Evolutionary conservation across 2,113 vertebrate species (phyloP), one percentile per base, ranked within the genome.

Genomic region (Elaphurus davidianus): DNA sequence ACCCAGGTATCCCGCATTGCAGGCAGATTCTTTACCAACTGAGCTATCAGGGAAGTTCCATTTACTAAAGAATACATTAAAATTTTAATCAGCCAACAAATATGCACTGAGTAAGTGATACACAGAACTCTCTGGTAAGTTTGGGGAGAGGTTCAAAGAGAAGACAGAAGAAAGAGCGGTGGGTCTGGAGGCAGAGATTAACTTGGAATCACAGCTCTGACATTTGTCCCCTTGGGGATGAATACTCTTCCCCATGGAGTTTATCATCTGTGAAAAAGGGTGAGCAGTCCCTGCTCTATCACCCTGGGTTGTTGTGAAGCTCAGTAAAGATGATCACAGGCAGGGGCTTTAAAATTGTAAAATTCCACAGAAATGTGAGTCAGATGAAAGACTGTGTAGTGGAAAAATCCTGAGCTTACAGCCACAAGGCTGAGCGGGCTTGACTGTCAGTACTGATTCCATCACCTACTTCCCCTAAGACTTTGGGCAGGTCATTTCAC

Each of bases 361-460:
- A 96, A 93, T 98, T 96, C 97, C 89, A 84, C 28, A 79, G 40
- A 93, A 87, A n/a, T 40, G 3, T 91, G 62, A 97, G 92, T 97
- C 86, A 33, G 62, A 92, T 74, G 36, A 36, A 94, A 79, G 43
- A 78, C 5, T 21, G 21, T 57, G 7, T 45, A 50, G n/a, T 74
- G 91, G 96, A 95, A 98, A 97, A 96, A 59, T 36, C 97, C 95
- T 89, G 91, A 89, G 91, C 82, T 96, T 84, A 74, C 60, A 91
- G 82, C 67, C n/a, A 71, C 76, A 87, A 33, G 19, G 67, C 45
- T 87, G 74, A 64, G 8, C 30, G 9, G 15, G 16, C 43, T 47
- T n/a, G 45, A 79, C 28, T n/a, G 45, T 86, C 67, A 78, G 59
- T 23, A 16, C 79, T 60, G 40, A 92, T 19, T 71, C 45, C 2